Percentiles rank a stretch among this genome's conserved stretches.
Evolutionary conservation across 2,888 invertebrate genomes (phyloP).

Genomic region (Synanthedon formicaeformis): DNA sequence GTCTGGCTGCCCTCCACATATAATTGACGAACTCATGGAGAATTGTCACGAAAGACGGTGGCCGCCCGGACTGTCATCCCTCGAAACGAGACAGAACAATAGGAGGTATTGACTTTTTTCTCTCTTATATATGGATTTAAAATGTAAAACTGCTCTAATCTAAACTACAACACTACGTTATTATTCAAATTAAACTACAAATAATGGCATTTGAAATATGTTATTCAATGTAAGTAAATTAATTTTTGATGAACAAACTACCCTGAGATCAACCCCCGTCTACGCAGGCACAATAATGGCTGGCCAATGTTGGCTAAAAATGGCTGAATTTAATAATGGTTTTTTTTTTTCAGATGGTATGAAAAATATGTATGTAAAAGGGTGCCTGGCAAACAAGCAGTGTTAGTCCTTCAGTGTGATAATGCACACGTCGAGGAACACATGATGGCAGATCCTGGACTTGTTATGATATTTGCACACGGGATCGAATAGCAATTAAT

Average conservation of each 20-base stretch:
- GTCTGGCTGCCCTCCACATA: slow-evolving; percentile 93
- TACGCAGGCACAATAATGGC: neutral
- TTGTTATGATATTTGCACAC: slow-evolving; percentile 99
- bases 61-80: slow-evolving; percentile 92
- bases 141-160: neutral
- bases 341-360: slow-evolving; percentile 68
- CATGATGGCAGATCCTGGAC: slow-evolving; percentile 95
- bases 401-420: slow-evolving; percentile 93
- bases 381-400: slow-evolving; percentile 96
- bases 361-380: slow-evolving; percentile 95
- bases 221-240: too few species aligned
- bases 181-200: too few species aligned
- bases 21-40: slow-evolving; percentile 95
- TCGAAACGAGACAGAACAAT: slow-evolving; percentile 95
- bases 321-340: neutral
- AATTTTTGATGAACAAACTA: neutral
- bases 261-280: neutral
- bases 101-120: slow-evolving; percentile 68
- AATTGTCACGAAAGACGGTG: slow-evolving; percentile 96
- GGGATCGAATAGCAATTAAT: slow-evolving; percentile 81
- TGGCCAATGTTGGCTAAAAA: neutral
- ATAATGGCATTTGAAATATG: too few species aligned
- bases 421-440: slow-evolving; percentile 95
- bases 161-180: too few species aligned
- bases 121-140: neutral